Evolutionary conservation across 2,888 invertebrate species (phyloP).

Genomic region (Argyresthia goedartella): DNA sequence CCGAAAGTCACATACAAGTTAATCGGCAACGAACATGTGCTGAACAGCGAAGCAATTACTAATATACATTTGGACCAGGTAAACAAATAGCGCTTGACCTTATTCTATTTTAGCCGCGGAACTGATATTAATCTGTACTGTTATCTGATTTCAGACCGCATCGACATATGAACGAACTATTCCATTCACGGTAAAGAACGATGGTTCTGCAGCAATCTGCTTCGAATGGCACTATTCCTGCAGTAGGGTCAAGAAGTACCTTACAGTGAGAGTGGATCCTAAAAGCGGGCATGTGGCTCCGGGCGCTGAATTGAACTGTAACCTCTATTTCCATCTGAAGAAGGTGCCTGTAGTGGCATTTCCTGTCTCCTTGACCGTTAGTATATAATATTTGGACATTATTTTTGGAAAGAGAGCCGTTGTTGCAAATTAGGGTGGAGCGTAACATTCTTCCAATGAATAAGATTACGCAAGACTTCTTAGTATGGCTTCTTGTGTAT

Average conservation of each 20-base stretch:
- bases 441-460: not conserved
- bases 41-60: constrained; percentile 42
- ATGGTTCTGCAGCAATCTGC: constrained; percentile 56
- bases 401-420: too few relatives aligned
- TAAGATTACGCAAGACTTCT: too few relatives aligned
- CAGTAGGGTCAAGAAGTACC: constrained; percentile 42
- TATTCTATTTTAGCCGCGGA: too few relatives aligned
- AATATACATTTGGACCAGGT: constrained; percentile 60
- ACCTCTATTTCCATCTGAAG: constrained; percentile 40
- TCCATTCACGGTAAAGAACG: constrained; percentile 47
- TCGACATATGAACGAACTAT: constrained; percentile 53
- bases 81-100: not conserved
- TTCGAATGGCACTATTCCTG: constrained; percentile 48
- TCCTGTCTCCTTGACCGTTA: constrained; percentile 43
- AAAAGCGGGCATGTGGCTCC: constrained; percentile 44
- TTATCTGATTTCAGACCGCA: constrained; percentile 36
- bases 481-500: too few relatives aligned
- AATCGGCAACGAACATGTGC: constrained; percentile 43
- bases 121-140: too few relatives aligned
- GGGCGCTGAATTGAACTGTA: constrained; percentile 37
- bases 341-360: constrained; percentile 50
- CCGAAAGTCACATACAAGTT: constrained; percentile 59
- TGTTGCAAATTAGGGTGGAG: too few relatives aligned
- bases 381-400: too few relatives aligned
- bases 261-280: constrained; percentile 45